Conservation (phyloP, 2,113 vertebrate genomes). For the Silurus asotus region DNA sequence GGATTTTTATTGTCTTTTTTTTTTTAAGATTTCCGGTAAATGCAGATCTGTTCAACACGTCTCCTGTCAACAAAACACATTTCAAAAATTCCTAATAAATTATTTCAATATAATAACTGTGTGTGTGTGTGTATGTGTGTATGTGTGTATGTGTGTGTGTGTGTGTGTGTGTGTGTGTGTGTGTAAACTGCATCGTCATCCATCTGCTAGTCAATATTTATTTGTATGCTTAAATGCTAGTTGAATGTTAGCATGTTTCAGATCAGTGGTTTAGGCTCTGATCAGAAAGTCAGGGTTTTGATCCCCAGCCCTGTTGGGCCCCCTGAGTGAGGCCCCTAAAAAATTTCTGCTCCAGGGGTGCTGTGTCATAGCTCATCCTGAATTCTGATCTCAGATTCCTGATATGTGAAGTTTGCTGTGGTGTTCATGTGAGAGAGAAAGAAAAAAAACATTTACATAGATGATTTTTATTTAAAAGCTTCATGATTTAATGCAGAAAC, state of each 20-base stretch:
- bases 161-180: not conserved
- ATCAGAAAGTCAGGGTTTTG: too few relatives aligned
- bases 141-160: not conserved
- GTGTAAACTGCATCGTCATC: not conserved
- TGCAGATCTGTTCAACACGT: slow-evolving; percentile 43
- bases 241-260: too few relatives aligned
- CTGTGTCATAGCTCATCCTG: too few relatives aligned
- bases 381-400: too few relatives aligned
- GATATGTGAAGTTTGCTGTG: too few relatives aligned
- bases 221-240: not conserved
- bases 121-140: not conserved
- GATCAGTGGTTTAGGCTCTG: too few relatives aligned
- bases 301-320: too few relatives aligned
- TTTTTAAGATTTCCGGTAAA: slow-evolving; percentile 2
- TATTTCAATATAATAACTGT: slow-evolving; percentile 84
- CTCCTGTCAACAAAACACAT: slow-evolving; percentile 72
- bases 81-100: slow-evolving; percentile 99
- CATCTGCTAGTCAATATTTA: not conserved
- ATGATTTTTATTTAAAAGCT: not conserved
- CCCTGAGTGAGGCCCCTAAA: too few relatives aligned
- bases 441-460: not conserved
- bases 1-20: not conserved
- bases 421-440: not conserved
- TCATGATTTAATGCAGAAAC: not conserved
- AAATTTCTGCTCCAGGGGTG: too few relatives aligned